Conservation (phyloP, 2,797 vertebrate genomes). For the Phylloscopus collybita region DNA sequence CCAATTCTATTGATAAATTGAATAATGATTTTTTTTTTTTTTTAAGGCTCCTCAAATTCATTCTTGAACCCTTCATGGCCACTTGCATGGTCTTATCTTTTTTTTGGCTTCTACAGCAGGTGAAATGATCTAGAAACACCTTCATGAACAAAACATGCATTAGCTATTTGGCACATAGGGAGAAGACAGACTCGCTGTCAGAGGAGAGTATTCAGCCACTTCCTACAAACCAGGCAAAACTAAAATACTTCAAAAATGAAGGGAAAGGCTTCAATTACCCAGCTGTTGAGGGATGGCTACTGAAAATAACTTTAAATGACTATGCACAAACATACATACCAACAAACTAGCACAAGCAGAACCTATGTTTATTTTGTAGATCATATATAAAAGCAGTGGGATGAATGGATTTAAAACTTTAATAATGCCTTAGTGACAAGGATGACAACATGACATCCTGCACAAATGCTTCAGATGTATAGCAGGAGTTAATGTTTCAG, state of each 20-base stretch:
- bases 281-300: not conserved
- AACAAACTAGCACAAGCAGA: not conserved
- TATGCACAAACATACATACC: not conserved
- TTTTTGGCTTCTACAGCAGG: not conserved
- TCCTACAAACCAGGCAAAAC: not conserved
- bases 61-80: not conserved
- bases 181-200: not conserved
- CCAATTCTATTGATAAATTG: not conserved
- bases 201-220: not conserved
- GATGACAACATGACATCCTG: not conserved
- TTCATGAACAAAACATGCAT: not conserved
- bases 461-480: slow-evolving; percentile 2
- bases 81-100: not conserved
- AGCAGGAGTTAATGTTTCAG: slow-evolving; percentile 26
- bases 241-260: not conserved
- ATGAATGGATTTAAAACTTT: not conserved
- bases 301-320: not conserved
- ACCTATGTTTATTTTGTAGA: not conserved
- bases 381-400: not conserved
- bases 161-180: not conserved
- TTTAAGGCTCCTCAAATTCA: not conserved
- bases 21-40: not conserved
- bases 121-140: not conserved
- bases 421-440: not conserved
- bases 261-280: not conserved